Evolutionary conservation across 2,113 vertebrate genomes (phyloP).

Genomic region (Cyphomyrus discorhynchus): DNA sequence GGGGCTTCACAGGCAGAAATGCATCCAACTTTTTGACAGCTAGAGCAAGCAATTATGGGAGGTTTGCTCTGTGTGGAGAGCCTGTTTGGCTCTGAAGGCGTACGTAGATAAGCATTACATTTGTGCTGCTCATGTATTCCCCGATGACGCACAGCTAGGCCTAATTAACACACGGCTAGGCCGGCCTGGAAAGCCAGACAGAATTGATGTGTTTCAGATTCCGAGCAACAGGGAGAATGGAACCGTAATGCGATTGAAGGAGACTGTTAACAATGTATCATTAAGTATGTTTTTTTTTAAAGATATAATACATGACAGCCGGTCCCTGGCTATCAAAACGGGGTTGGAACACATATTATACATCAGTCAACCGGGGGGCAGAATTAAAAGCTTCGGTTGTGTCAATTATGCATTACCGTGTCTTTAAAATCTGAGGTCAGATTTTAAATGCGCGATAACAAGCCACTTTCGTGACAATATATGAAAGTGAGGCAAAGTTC

Average conservation of each 20-base stretch:
- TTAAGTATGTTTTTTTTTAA: background rate
- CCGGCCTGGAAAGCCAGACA: slow-evolving; percentile 1
- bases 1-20: background rate
- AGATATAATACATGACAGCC: background rate
- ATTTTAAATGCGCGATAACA: background rate
- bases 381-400: background rate
- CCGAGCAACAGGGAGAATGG: background rate
- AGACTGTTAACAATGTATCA: background rate
- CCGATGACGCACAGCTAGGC: background rate
- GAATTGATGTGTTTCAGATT: background rate
- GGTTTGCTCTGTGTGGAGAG: background rate
- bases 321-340: background rate
- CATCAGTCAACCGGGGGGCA: background rate
- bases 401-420: background rate
- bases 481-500: background rate
- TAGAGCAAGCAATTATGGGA: background rate
- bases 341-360: background rate
- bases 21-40: background rate
- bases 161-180: background rate
- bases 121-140: background rate
- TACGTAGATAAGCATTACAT: background rate
- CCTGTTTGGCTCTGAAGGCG: background rate
- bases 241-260: slow-evolving; percentile 4
- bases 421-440: background rate
- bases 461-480: background rate